A percentile compares a stretch with the other conserved stretches of the same genome.
phyloP scores from a whole-genome alignment of 2,888 invertebrate species.

The Phorcus lineatus region DNA sequence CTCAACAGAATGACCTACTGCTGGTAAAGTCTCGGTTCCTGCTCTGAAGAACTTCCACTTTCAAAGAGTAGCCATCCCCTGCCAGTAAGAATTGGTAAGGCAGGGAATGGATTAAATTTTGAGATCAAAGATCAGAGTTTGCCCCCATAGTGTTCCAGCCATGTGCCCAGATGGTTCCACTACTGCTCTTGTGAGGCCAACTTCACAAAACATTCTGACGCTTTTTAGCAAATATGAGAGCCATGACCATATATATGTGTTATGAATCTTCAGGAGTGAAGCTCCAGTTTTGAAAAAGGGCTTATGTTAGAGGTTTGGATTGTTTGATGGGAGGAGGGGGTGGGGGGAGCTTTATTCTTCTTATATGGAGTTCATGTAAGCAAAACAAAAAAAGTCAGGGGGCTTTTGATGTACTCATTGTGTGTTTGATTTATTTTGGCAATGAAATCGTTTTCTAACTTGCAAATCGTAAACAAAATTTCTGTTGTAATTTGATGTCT shows the following conservation, averaged over 20 bases:
- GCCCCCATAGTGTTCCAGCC: background rate
- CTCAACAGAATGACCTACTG: background rate
- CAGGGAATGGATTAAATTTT: constrained; percentile 3
- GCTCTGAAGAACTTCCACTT: background rate
- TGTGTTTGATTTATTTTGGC: background rate
- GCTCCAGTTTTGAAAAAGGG: too few species aligned
- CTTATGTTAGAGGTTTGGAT: too few species aligned
- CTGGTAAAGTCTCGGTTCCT: background rate
- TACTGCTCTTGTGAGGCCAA: background rate
- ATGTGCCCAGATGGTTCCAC: background rate
- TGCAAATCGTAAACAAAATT: background rate
- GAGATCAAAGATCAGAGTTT: constrained; percentile 1
- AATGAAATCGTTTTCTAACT: background rate
- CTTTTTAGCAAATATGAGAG: too few species aligned
- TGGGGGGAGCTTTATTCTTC: too few species aligned
- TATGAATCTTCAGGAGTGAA: too few species aligned
- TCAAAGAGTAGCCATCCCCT: background rate
- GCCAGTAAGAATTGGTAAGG: background rate
- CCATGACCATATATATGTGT: too few species aligned
- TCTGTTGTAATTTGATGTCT: background rate
- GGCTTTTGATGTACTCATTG: background rate
- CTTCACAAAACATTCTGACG: too few species aligned
- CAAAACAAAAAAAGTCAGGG: too few species aligned
- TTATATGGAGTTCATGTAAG: too few species aligned
- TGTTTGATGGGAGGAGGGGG: too few species aligned